Base-by-base conservation (phyloP, 92 coral and sea anemone genomes). In the Pocillopora grandis region DNA sequence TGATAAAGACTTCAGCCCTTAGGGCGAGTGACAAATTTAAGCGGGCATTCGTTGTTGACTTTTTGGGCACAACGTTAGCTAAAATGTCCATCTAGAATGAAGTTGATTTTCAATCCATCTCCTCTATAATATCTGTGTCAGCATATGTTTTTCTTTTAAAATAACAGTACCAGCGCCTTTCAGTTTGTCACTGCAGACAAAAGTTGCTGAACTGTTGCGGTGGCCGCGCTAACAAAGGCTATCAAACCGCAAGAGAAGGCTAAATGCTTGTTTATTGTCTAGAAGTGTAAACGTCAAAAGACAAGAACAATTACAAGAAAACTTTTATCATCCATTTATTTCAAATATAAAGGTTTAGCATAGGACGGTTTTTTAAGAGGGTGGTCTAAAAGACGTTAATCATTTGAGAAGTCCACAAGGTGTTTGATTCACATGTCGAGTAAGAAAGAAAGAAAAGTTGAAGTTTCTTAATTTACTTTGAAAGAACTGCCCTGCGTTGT, bases 201-300 rank as follows among this genome's bases (percentile, higher is more conserved):
- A 77, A 66, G 83, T 65, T 65, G 73, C 52, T 79, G 23, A 48
- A 55, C 73, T 63, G 37, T 67, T 79, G 21, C 48, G 64, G 74
- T 49, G 64, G 59, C 59, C 71, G 35, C 52, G 62, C 36, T 48
- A 79, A 79, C 83, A 79, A 79, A 79, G 74, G 83, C 73, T 52
- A 79, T 79, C 75, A 66, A 66, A 33, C 9, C 19, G 62, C 70
- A 60, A 71, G 67, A 81, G 58, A 23, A 37, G 21, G 49, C 77
- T 81, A 37, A 81, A 81, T 81, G 78, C 76, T 71, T 71, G 49
- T n/a, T 81, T 36, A 81, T 81, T 81, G 85, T 81, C 85, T 81
- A 18, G 61, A 19, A 58, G 69, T 81, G 15, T 71, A 71, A 71
- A 55, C 19, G 59, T 81, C 77, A 81, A 71, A 80, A 58, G 77